Base-by-base conservation (phyloP, 2,797 vertebrate genomes). In the Denticeps clupeoides region DNA sequence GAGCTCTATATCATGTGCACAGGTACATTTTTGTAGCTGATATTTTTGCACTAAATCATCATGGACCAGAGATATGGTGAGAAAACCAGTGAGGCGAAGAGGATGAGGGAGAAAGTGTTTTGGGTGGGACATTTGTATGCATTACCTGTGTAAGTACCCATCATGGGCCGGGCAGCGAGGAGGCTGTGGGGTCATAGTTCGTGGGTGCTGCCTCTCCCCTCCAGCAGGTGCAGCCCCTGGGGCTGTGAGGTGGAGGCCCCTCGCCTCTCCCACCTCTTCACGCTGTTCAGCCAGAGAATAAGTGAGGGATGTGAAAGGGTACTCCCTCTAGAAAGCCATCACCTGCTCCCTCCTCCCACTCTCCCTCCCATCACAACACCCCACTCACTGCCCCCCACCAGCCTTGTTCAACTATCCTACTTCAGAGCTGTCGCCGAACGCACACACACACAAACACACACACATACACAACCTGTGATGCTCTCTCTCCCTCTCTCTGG, bases 291-390 rank as follows among this genome's bases (percentile, higher is more conserved):
- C 59, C 46, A 70, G 70, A 82, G 81, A 84, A 84, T 81, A 76
- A 79, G 80, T n/a, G n/a, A 82, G 79, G 77, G 79, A 78, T 78
- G 78, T 82, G 76, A 83, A 84, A 79, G 81, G 77, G 78, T 73
- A 80, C 81, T 67, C n/a, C n/a, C 79, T 82, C 79, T 75, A 83
- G 75, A 81, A 80, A 81, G 77, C 80, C 75, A 81, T 86, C 83
- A 86, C 83, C 83, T 86, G 83, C 83, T 85, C 79, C 75, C 76
- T 71, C 73, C 75, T 70, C 75, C 71, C 74, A 58, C 53, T 69
- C 64, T 69, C 67, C 70, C 69, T 71, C 60, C 65, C 43, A 65
- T 72, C 68, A 70, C 65, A 68, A n/a, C 61, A 63, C n/a, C 64
- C 48, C 23, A 25, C 53, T 47, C 64, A 69, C 59, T 67, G 57